Base-by-base conservation (phyloP, 2,888 invertebrate genomes). In the Notodonta ziczac region DNA sequence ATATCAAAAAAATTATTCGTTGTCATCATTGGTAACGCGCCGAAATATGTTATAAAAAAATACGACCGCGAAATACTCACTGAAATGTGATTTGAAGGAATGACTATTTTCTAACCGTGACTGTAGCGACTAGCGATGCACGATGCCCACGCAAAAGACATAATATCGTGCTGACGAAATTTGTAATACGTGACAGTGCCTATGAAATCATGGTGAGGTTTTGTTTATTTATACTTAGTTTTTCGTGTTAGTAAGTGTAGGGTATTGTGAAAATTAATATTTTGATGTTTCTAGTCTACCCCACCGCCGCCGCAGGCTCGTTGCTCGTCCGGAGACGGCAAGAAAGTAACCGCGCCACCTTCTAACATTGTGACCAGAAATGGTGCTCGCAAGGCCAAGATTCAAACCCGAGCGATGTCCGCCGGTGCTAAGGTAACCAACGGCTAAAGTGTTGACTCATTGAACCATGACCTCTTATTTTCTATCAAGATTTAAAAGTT, bases 401-500 rank as follows among this genome's bases (percentile, higher is more conserved):
- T 95, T 58, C 95, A 95, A 82, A 95, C 95, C 44, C 91, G 95
- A 57, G 95, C 95, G 48, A 95, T 95, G 95, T 90, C 94, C 35
- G 94, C 91, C 44, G 87, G 88, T 54, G 86, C 85, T 60, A 94
- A 94, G 83, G 94, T 92, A 82, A 72, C 59, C 61, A 68, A 64
- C 68, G 59, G 58, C 13, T 48, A 13, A 57, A 48, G 32, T 9
- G 61, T 75, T 73, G 66, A 77, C 77, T 63, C 62, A 35, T 12
- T 61, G 40, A 50, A 52, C 61, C 57, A 50, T 63, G 58, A 61
- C 56, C 51, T 57, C 44, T 56, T 66, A 57, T 44, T 24, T 24
- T 24, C 24, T 59, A 58, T 61, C 12, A 10, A 10, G 42, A 42
- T 10, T 42, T 8, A 12, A 12, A 0, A 40, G 4, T 42, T 0